Base-by-base conservation (phyloP, 2,888 invertebrate species). In the Xestoiulus laeticollis region DNA sequence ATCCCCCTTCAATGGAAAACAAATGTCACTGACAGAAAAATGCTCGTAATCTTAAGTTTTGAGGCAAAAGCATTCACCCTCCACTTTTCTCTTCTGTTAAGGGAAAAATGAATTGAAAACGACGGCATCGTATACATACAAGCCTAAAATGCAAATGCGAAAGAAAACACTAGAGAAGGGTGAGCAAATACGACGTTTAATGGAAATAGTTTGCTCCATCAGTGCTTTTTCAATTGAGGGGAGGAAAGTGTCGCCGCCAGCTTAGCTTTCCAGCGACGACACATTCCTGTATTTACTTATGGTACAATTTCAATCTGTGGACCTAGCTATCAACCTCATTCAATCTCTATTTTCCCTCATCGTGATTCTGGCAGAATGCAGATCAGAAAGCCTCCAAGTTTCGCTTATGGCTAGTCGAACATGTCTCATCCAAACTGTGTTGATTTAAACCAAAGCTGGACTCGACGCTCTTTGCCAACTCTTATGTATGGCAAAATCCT, bases 131-230 rank as follows among this genome's bases (percentile, higher is more conserved):
- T 30, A 26, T 14, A 6, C 8, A 16, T 22, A 14, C 6, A 78
- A 78, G 30, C 78, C 78, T 30, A 78, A 78, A 78, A 78, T 78
- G 78, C 78, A 78, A 78, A 78, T 78, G 78, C 78, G 78, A 30
- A 78, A 30, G 78, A 78, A 78, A 78, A 78, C 78, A 78, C 26
- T 30, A 22, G 78, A 78, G 68, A 68, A 30, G 78, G 78, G 78
- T 14, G 78, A 78, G 78, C 78, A 78, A 78, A 78, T 78, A 78
- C 10, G 26, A 78, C 78, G 26, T 78, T 78, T 78, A 78, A 78
- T 78, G 78, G 78, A 78, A 78, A 78, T 78, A 78, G 59, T 59
- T 59, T n/a, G 59, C 59, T 59, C 59, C n/a, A n/a, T n/a, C 59
- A n/a, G 78, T 78, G 78, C 78, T 78, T 78, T 78, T 78, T 78